These are phyloP conservation scores for Latrodectus elegans DNA, from an alignment of 2,888 invertebrate genomes.

Conservation along the genomic window DNA sequence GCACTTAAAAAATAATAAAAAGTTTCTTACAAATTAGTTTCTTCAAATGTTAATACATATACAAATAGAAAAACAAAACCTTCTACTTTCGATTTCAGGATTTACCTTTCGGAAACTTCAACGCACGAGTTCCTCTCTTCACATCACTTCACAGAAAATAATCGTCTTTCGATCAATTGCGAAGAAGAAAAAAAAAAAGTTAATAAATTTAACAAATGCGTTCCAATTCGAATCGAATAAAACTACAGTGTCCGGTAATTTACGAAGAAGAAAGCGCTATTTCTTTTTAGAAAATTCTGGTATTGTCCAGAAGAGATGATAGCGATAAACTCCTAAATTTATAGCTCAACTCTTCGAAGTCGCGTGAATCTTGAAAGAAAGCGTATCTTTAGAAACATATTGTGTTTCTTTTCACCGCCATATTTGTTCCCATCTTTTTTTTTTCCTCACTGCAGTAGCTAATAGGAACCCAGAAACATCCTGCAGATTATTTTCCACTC, in stretches of 20 bases:
- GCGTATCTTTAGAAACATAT: conserved; percentile 30
- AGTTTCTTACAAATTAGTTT: no score
- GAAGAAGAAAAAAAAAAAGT: neutral
- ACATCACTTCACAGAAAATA: conserved; percentile 6
- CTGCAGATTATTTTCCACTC: conserved; percentile 4
- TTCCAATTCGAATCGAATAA: conserved; percentile 14
- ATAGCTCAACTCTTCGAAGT: neutral
- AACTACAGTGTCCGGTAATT: conserved; percentile 14
- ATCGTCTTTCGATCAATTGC: neutral
- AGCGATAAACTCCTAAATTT: conserved; percentile 1
- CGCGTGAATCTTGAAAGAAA: conserved; percentile 12
- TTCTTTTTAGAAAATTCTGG: neutral
- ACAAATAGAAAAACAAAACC: neutral
- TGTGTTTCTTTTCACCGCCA: neutral
- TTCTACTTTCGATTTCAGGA: neutral
- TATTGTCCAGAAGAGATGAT: neutral
- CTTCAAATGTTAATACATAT: no score
- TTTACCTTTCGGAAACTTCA: neutral
- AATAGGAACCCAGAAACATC: conserved; percentile 41
- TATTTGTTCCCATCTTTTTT: conserved; percentile 14
- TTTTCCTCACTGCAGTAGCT: conserved; percentile 14
- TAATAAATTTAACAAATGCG: no score
- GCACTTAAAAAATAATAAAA: no score
- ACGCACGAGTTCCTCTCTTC: conserved; percentile 31
- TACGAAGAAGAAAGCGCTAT: neutral